Base-by-base conservation (phyloP, 2,888 invertebrate genomes). In the Hoplodrina ambigua region DNA sequence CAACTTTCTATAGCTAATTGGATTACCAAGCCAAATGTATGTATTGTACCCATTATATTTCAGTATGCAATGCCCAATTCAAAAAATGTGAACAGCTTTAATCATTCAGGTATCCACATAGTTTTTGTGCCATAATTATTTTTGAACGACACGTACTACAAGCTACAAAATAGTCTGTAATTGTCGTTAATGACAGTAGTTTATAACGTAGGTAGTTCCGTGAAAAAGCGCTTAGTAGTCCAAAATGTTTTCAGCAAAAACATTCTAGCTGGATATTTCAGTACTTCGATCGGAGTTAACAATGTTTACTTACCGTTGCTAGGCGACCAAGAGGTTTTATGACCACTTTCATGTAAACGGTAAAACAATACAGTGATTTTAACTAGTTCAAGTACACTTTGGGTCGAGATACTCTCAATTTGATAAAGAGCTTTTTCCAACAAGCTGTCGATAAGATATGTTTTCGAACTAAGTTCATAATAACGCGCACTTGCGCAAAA, bases 231-330 rank as follows among this genome's bases (percentile, higher is more conserved):
- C 41, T 61, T 70, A 66, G 54, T 63, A 30, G 25, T 61, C 52
- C 46, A 15, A 19, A 75, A 64, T 75, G 41, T 68, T 69, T 75
- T 53, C 55, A 37, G 66, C 54, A 61, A 63, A 57, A 72, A 44
- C 58, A 59, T 56, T 61, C 54, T 58, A 15, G 13, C 52, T 75
- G 20, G 33, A 72, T 66, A 55, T 63, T 63, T 62, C 44, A 64
- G 78, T 80, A 59, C 68, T 88, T 89, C 85, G 87, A 89, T 89
- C 86, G 86, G 49, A 58, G 69, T 72, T 71, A 85, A 78, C 78
- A 82, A 80, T 91, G 91, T 91, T 90, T 90, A 87, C 83, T 70
- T 72, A 71, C 64, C 58, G 89, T 89, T 85, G 88, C 89, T 69
- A 86, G 75, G 91, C 81, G 78, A 90, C 91, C 69, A 65, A 80